A percentile compares a stretch with the other conserved stretches of the same genome.
These are phyloP conservation scores for Pampusana beccarii DNA, from an alignment of 2,113 vertebrate species.

Conservation along the genomic window DNA sequence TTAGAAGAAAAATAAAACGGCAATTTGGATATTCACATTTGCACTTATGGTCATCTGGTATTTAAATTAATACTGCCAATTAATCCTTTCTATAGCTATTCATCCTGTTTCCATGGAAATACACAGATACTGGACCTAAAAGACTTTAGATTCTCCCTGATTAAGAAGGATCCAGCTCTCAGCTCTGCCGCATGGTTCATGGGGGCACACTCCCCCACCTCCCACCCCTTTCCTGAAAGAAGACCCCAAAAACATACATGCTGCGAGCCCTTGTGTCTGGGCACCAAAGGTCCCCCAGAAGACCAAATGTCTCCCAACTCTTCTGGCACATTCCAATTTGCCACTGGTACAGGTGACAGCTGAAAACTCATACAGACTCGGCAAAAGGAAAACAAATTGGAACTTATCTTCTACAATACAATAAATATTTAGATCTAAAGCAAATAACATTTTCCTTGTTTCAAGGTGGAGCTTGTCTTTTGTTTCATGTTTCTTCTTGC, in stretches of 20 bases:
- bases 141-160: not conserved
- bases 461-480: not conserved
- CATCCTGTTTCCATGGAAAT: not conserved
- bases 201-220: not conserved
- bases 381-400: not conserved
- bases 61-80: not conserved
- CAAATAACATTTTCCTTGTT: not conserved
- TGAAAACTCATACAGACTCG: not conserved
- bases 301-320: not conserved
- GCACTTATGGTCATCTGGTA: not conserved
- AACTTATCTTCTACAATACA: not conserved
- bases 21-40: not conserved
- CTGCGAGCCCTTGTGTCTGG: not conserved
- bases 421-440: not conserved
- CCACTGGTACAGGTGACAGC: not conserved
- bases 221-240: not conserved
- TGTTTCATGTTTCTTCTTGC: not conserved
- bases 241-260: not conserved
- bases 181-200: not conserved
- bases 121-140: not conserved
- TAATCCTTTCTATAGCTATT: not conserved
- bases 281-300: not conserved
- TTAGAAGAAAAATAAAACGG: not conserved
- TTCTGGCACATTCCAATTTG: not conserved
- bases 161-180: not conserved